phyloP scores from a whole-genome alignment of 2,113 vertebrate genomes.

The Propithecus coquereli region DNA sequence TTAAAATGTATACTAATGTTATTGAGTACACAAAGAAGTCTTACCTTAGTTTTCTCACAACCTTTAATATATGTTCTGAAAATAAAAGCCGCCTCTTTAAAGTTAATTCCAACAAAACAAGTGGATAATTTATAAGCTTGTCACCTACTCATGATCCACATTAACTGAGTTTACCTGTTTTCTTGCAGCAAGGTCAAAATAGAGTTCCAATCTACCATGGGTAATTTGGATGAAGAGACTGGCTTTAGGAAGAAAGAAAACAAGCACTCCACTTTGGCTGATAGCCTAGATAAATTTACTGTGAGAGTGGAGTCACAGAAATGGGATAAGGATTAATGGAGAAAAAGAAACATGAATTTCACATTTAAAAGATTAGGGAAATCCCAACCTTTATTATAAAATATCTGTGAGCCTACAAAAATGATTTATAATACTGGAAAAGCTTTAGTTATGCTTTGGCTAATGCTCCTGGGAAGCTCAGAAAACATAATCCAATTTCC shows the following conservation, averaged over 20 bases:
- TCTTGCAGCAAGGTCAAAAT: slow-evolving; percentile 12
- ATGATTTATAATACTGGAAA: slow-evolving; percentile 71
- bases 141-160: background rate
- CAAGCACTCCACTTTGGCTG: slow-evolving; percentile 59
- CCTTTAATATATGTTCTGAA: background rate
- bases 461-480: slow-evolving; percentile 58
- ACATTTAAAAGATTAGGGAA: slow-evolving; percentile 66
- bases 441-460: slow-evolving; percentile 58
- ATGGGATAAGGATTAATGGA: slow-evolving; percentile 74
- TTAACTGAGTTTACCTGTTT: background rate
- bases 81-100: background rate
- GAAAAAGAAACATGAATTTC: slow-evolving; percentile 68
- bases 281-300: slow-evolving; percentile 74
- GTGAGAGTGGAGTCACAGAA: slow-evolving; percentile 64
- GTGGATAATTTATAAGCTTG: background rate
- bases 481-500: slow-evolving; percentile 74
- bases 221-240: slow-evolving; percentile 48
- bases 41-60: slow-evolving; percentile 1
- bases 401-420: slow-evolving; percentile 49
- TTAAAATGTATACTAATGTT: background rate
- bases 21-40: background rate
- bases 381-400: slow-evolving; percentile 59
- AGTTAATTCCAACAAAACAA: background rate
- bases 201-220: background rate
- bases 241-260: slow-evolving; percentile 60